These are phyloP conservation scores for Heliangelus exortis DNA, from an alignment of 2,797 vertebrate species.

Conservation along the genomic window DNA sequence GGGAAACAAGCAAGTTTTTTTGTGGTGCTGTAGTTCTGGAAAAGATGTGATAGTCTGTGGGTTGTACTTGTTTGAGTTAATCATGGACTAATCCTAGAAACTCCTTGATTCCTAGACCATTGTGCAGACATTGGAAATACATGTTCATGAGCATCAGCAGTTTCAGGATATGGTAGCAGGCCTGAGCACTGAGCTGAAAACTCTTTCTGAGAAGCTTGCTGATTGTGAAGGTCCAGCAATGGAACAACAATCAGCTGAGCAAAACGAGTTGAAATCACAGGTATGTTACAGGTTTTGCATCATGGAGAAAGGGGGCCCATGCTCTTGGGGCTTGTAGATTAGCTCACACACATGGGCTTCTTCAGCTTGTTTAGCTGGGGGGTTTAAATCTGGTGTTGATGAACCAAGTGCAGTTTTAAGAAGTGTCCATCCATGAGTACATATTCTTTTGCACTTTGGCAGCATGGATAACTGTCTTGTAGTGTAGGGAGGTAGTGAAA, in stretches of 20 bases:
- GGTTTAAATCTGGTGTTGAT: neutral
- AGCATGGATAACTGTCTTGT: neutral
- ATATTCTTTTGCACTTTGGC: neutral
- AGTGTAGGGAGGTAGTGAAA: neutral
- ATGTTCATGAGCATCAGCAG: conserved; percentile 59
- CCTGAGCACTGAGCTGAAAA: conserved; percentile 60
- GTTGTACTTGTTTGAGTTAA: neutral
- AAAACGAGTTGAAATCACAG: conserved; percentile 69
- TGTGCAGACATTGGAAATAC: conserved; percentile 66
- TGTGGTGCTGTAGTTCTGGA: neutral
- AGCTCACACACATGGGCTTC: neutral
- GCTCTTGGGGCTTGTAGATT: neutral
- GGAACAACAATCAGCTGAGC: conserved; percentile 35
- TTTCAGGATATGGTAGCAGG: conserved; percentile 57
- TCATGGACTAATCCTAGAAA: neutral
- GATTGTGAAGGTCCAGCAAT: conserved; percentile 19
- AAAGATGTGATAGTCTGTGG: neutral
- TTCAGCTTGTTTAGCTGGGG: neutral
- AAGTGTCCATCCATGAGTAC: neutral
- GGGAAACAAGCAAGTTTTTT: neutral
- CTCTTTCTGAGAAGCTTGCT: conserved; percentile 51
- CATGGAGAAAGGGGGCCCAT: neutral
- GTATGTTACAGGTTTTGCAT: conserved; percentile 45
- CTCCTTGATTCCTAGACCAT: conserved; percentile 66
- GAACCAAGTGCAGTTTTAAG: neutral